These are phyloP conservation scores for Charaxes varanes DNA, from an alignment of 1,140 invertebrate genomes.

Conservation along the genomic window DNA sequence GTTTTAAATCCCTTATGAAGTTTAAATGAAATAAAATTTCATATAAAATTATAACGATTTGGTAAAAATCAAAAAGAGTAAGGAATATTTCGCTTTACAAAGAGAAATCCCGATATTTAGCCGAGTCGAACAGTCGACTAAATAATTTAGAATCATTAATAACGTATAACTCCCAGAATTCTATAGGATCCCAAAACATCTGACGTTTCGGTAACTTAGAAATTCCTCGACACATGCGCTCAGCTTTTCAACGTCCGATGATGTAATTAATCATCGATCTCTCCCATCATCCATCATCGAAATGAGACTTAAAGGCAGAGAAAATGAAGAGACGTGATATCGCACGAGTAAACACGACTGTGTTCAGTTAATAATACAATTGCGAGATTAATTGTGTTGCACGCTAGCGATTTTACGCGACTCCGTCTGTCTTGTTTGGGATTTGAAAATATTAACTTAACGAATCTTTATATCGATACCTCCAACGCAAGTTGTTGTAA, in stretches of 20 bases:
- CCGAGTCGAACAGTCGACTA: slow-evolving; percentile 9
- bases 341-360: slow-evolving; percentile 58
- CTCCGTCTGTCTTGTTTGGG: too few species aligned
- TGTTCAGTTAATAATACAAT: slow-evolving; percentile 63
- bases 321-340: slow-evolving; percentile 62
- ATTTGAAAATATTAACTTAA: too few species aligned
- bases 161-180: slow-evolving; percentile 61
- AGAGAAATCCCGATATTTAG: too few species aligned
- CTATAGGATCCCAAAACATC: slow-evolving; percentile 51
- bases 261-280: slow-evolving; percentile 58
- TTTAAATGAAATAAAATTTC: too few species aligned
- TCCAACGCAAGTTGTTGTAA: too few species aligned
- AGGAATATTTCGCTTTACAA: too few species aligned
- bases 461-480: too few species aligned
- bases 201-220: slow-evolving; percentile 36
- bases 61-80: too few species aligned
- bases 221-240: slow-evolving; percentile 41
- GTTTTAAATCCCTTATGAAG: too few species aligned
- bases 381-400: slow-evolving; percentile 63
- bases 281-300: slow-evolving; percentile 60
- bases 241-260: slow-evolving; percentile 49
- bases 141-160: slow-evolving; percentile 48
- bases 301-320: slow-evolving; percentile 71
- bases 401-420: too few species aligned
- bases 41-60: too few species aligned